Evolutionary conservation across 2,888 invertebrate species (phyloP).

Genomic region (Cepaea hortensis): DNA sequence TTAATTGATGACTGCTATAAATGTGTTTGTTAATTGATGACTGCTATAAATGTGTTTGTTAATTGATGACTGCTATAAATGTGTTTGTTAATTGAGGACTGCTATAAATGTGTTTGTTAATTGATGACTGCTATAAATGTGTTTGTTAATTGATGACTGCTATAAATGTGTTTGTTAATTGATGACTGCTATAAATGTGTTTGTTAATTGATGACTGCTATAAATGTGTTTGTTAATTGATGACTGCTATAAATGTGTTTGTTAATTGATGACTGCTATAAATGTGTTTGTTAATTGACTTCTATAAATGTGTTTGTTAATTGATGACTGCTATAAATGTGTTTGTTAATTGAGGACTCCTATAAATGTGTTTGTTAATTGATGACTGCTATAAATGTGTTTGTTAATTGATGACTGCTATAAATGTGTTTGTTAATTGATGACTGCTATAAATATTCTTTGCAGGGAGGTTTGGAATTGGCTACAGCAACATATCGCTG

Average conservation of each 20-base stretch:
- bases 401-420: neutral
- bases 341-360: neutral
- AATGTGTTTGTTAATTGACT: too few species aligned
- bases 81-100: neutral
- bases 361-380: neutral
- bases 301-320: too few species aligned
- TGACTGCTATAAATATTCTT: neutral
- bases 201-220: neutral
- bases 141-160: neutral
- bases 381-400: neutral
- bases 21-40: neutral
- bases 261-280: neutral
- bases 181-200: neutral
- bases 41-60: neutral
- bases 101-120: neutral
- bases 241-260: neutral
- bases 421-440: neutral
- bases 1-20: neutral
- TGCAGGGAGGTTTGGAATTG: slow-evolving; percentile 46
- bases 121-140: neutral
- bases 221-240: neutral
- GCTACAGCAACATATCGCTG: slow-evolving; percentile 54
- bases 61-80: neutral
- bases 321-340: neutral
- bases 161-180: neutral